Conservation (phyloP, 2,797 vertebrate genomes). For the Chaenodraco wilsoni region DNA sequence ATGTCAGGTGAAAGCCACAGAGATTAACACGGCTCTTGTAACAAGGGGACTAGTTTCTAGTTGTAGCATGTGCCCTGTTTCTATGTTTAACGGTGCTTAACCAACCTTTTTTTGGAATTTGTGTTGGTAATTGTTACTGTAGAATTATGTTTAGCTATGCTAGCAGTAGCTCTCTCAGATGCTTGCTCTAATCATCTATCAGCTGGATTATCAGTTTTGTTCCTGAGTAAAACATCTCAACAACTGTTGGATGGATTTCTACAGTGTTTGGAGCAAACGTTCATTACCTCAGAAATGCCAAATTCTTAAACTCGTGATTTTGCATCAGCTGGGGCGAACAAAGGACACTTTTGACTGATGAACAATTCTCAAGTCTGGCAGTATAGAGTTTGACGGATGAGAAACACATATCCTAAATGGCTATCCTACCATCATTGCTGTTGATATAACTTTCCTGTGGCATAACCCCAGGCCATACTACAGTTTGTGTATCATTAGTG, state of each 20-base stretch:
- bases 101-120: background rate
- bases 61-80: background rate
- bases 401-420: background rate
- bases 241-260: conserved; percentile 6
- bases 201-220: background rate
- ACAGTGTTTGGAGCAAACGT: background rate
- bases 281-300: background rate
- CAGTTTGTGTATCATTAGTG: no score
- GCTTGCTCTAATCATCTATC: background rate
- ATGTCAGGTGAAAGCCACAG: background rate
- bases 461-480: no score
- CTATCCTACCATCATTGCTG: background rate
- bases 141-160: background rate
- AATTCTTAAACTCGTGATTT: background rate
- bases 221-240: background rate
- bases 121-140: background rate
- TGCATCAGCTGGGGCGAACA: background rate
- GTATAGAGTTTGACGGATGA: background rate
- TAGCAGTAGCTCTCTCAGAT: background rate
- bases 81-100: background rate
- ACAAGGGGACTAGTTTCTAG: background rate
- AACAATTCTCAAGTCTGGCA: background rate
- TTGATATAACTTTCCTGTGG: background rate
- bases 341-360: background rate
- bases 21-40: background rate